Evolutionary conservation across 2,888 invertebrate genomes (phyloP).

Genomic region (Leptodirus hochenwartii): DNA sequence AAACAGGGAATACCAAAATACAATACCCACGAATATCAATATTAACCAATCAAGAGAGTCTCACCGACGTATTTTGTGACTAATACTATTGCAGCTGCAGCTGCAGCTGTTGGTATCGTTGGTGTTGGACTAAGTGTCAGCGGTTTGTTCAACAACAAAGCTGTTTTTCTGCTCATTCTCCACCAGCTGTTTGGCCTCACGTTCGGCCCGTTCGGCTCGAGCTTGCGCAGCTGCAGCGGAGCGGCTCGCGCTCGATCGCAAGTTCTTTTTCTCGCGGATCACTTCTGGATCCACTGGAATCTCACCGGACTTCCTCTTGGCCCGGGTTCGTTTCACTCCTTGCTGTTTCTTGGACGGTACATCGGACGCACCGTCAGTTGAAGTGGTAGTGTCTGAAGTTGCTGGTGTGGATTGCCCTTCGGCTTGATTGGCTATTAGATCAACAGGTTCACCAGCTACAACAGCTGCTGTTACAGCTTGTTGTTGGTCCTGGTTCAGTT

Average conservation of each 20-base stretch:
- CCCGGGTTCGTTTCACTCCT: slow-evolving; percentile 25
- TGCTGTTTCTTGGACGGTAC: slow-evolving; percentile 21
- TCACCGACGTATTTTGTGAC: no score
- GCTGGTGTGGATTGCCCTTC: slow-evolving; percentile 9
- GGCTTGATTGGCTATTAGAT: slow-evolving; percentile 11
- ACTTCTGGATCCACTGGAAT: slow-evolving; percentile 35
- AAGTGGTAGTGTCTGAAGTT: slow-evolving; percentile 11
- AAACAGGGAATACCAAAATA: no score
- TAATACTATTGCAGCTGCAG: no score
- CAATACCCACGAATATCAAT: no score
- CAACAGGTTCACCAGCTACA: slow-evolving; percentile 6
- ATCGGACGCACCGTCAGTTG: slow-evolving; percentile 11
- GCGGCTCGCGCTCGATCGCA: slow-evolving; percentile 56
- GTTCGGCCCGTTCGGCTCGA: slow-evolving; percentile 29
- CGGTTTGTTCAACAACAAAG: no score
- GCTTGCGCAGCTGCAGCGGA: slow-evolving; percentile 37
- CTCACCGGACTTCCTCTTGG: slow-evolving; percentile 30
- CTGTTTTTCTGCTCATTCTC: slow-evolving; percentile 24
- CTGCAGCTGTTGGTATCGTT: no score
- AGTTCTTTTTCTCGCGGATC: slow-evolving; percentile 37
- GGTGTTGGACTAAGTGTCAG: no score
- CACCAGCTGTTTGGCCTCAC: slow-evolving; percentile 22
- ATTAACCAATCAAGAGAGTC: no score
- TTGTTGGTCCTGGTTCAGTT: slow-evolving; percentile 9
- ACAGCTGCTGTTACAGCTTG: slow-evolving; percentile 9